Evolutionary conservation across 1,140 invertebrate genomes (phyloP), one percentile per base, ranked within the genome.

Genomic region (Aphidius ervi): DNA sequence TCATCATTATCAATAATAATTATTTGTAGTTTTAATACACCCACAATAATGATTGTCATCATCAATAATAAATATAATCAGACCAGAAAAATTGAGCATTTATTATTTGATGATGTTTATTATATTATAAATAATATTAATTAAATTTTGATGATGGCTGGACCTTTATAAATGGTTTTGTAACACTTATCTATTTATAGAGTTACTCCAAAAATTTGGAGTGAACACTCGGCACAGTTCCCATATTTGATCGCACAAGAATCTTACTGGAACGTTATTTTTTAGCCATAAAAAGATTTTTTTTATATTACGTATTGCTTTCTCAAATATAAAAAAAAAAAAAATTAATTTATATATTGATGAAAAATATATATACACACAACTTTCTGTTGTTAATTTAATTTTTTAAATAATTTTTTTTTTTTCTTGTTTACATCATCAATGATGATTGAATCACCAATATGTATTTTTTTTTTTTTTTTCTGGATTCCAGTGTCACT

Each of bases 241-340:
- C 67, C 67, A 63, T 67, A 68, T 67, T 67, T 63, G 66, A 65
- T 59, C 49, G 39, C 50, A 43, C 55, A 62, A 39, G 46, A 23
- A 54, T 48, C 37, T 31, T 1, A 54, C 52, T 54, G 52, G 52
- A 48, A 50, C 54, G 40, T 43, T 46, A 46, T 61, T 48, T 50
- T 42, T 16, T 50, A 8, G 40, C 54, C 47, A 50, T 61, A 61
- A 40, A 54, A 16, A n/a, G 23, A 31, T 31, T 31, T 3, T 3
- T 3, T 31, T 3, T 31, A 31, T 31, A 42, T 41, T 5, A 42
- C 52, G 16, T 41, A 54, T 54, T 54, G 10, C 42, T 43, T 37
- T 39, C 23, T 52, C 9, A 8, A 20, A 37, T 52, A 37, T 9
- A 42, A 5, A 42, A 42, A 5, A 54, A n/a, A n/a, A 40, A 6